Base-by-base conservation (phyloP, 2,888 invertebrate species). In the Cheilosia impressa region DNA sequence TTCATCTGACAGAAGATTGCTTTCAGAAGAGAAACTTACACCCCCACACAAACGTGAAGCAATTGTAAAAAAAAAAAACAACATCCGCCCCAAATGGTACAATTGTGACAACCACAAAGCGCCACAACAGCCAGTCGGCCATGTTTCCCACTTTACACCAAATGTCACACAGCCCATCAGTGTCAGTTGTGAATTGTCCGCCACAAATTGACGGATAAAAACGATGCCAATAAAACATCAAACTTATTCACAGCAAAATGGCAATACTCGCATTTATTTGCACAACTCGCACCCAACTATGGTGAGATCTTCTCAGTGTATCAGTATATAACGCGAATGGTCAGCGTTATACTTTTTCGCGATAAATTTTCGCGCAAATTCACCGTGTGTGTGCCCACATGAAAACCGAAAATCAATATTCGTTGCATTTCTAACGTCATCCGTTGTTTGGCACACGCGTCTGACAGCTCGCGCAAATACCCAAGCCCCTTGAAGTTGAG, bases 351-450 rank as follows among this genome's bases (percentile, higher is more conserved):
- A 19, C n/a, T 52, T 22, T 50, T 65, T 47, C 10, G 2, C 73
- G 52, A 66, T 62, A 75, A 17, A 55, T 76, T 81, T 81, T 69
- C 63, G 71, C 69, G 69, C 65, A 31, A 82, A 77, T 53, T 41
- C 45, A 71, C 50, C 5, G 43, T 43, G 63, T 69, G 50, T 53
- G 63, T 63, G 69, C 80, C 75, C 84, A 75, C 84, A 84, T 75
- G 45, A 57, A 84, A 79, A 79, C 2, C 31, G 45, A 62, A 79
- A 79, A 79, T 79, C 58, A 63, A 69, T 79, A 79, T 75, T 69
- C 63, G 27, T n/a, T 57, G 75, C 75, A 84, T 84, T 75, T 84
- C 80, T 76, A 84, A 84, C 80, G 84, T 84, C 80, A 80, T 68
- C 57, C 60, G 19, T 9, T 27, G 19, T 43, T 69, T 75, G 65